Base-by-base conservation (phyloP, 1,140 invertebrate species). In the Apocrypta bakeri region DNA sequence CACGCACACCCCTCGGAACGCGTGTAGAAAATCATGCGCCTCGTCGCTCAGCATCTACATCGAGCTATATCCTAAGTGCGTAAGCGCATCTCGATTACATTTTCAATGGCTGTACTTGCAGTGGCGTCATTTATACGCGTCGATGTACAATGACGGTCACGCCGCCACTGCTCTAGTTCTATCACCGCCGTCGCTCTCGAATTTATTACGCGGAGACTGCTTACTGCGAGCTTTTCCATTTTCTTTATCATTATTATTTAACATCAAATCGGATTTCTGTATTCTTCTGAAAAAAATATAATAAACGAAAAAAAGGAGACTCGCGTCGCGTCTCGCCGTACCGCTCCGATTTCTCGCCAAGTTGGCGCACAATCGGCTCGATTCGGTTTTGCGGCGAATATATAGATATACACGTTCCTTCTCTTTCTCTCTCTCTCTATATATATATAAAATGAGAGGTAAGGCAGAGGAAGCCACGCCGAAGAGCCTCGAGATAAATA, bases 401-500 rank as follows among this genome's bases (percentile, higher is more conserved):
- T 79, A 84, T 84, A 86, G 78, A 84, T 42, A 72, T 42, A 56
- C 14, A 83, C 42, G 73, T n/a, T n/a, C n/a, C n/a, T n/a, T n/a
- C n/a, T n/a, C n/a, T n/a, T n/a, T n/a, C n/a, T 48, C 42, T 48
- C 42, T 48, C 12, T 48, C 2, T 42, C 40, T 48, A 17, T 48
- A 48, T 56, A 56, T 86, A 84, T 77, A 78, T 71, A 78, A 31
- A 71, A 64, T n/a, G 25, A 64, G 69, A 31, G 77, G 64, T 68
- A 81, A 24, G 74, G 56, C 61, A 66, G 42, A 61, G 42, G 24
- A 24, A 63, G 14, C 72, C 40, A 17, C 48, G 48, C 21, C 21
- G 48, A 64, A 56, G 63, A 84, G 81, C 48, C 81, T 74, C 80
- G 75, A 84, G 85, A 86, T 87, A 86, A 87, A 87, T 86, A 87